Evolutionary conservation across 2,888 invertebrate species (phyloP), one percentile per base, ranked within the genome.

Genomic region (Philhelius pedissequus): DNA sequence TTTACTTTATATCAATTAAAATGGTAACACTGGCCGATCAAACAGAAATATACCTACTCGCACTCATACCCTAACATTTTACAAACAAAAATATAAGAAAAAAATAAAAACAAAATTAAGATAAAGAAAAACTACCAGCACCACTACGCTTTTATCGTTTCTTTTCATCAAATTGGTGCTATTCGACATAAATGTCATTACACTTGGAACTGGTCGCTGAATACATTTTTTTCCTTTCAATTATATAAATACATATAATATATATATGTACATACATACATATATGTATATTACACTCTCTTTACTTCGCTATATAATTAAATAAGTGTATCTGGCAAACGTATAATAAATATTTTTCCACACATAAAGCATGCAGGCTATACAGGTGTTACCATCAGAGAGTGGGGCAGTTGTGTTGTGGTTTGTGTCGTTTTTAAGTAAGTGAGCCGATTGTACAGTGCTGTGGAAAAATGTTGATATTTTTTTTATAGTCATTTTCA

Each of bases 131-230:
- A 8, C n/a, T 22, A 43, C n/a, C 3, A 40, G 22, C 56, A 56
- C 71, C 32, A 73, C 69, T 40, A 22, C 5, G 6, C 40, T 56
- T 58, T 64, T 78, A 70, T 74, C 78, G 50, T 45, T 54, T 58
- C 18, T 38, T 27, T 69, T 70, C 40, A 40, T 66, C 68, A 43
- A 40, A 54, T 45, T 56, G 62, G 43, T 74, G 56, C 32, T 70
- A 56, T 52, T 56, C 32, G 70, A 69, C 64, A 62, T 74, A 58
- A 74, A 79, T 70, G 78, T 78, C 78, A 78, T 78, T 69, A 78
- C 73, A 83, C 79, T 75, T 78, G 71, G 56, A 76, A n/a, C n/a
- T n/a, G n/a, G n/a, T n/a, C n/a, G 66, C 78, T 74, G 69, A 64
- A 78, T 62, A 30, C 11, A 50, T 32, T 81, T 70, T 64, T 78